phyloP scores from a whole-genome alignment of 2,888 invertebrate species.

The Thyatira batis region DNA sequence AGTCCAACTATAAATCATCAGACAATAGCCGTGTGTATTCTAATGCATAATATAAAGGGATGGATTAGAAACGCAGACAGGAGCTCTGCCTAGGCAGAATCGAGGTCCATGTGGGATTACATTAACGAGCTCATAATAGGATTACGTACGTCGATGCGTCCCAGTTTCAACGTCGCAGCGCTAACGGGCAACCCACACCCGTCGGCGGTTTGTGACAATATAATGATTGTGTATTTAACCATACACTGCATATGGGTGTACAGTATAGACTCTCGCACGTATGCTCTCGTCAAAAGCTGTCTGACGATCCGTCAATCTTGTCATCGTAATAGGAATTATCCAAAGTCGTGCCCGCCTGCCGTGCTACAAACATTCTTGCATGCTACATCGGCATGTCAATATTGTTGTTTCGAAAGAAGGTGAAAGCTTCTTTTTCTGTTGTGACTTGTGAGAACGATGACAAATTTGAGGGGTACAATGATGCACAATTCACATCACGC shows the following conservation, averaged over 20 bases:
- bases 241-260: conserved; percentile 48
- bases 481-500: conserved; percentile 70
- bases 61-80: conserved; percentile 25
- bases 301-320: conserved; percentile 51
- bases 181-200: conserved; percentile 65
- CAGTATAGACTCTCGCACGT: conserved; percentile 31
- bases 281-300: conserved; percentile 43
- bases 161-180: conserved; percentile 66
- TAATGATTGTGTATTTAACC: conserved; percentile 72
- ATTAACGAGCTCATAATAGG: conserved; percentile 79
- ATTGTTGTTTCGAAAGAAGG: conserved; percentile 50
- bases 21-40: conserved; percentile 11
- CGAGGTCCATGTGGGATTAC: conserved; percentile 64
- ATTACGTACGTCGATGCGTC: conserved; percentile 71
- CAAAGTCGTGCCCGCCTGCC: conserved; percentile 42
- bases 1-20: conserved; percentile 11
- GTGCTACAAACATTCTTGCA: conserved; percentile 35
- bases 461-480: conserved; percentile 53
- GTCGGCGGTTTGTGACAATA: conserved; percentile 66
- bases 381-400: conserved; percentile 28
- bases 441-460: conserved; percentile 47
- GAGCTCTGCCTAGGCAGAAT: conserved; percentile 43
- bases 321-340: conserved; percentile 40
- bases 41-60: conserved; percentile 7
- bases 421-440: conserved; percentile 48